Evolutionary conservation across 2,797 vertebrate genomes (phyloP).

Genomic region (Protonibea diacanthus): DNA sequence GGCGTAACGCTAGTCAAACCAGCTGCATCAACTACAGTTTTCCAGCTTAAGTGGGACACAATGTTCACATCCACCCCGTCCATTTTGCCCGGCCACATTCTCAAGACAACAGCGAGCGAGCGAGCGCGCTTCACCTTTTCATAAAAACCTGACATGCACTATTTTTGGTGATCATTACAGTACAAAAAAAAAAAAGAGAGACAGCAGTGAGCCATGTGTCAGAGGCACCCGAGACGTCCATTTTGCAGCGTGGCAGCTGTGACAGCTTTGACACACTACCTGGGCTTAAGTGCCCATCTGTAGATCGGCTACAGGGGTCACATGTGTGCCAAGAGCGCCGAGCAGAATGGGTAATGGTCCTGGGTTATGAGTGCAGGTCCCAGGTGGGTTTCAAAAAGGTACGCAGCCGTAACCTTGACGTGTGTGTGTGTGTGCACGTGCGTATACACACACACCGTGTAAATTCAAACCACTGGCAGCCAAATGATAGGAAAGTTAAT

Average conservation of each 20-base stretch:
- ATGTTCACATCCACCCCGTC: constrained; percentile 13
- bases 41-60: constrained; percentile 29
- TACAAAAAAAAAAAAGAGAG: constrained; percentile 2
- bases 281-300: constrained; percentile 72
- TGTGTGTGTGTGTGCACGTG: too few relatives aligned
- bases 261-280: constrained; percentile 72
- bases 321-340: constrained; percentile 54
- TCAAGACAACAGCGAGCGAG: background rate
- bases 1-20: constrained; percentile 13
- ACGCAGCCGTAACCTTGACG: constrained; percentile 68
- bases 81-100: background rate
- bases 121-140: background rate
- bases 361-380: constrained; percentile 68
- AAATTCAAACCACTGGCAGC: constrained; percentile 63
- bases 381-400: constrained; percentile 64
- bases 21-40: constrained; percentile 17
- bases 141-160: constrained; percentile 1
- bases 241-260: constrained; percentile 61
- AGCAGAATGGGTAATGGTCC: constrained; percentile 67
- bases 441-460: constrained; percentile 32
- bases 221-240: constrained; percentile 46
- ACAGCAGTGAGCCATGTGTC: constrained; percentile 31
- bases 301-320: constrained; percentile 64
- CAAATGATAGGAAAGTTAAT: constrained; percentile 77
- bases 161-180: constrained; percentile 22